Evolutionary conservation across 2,113 vertebrate species (phyloP).

Genomic region (Protobothrops mucrosquamatus): DNA sequence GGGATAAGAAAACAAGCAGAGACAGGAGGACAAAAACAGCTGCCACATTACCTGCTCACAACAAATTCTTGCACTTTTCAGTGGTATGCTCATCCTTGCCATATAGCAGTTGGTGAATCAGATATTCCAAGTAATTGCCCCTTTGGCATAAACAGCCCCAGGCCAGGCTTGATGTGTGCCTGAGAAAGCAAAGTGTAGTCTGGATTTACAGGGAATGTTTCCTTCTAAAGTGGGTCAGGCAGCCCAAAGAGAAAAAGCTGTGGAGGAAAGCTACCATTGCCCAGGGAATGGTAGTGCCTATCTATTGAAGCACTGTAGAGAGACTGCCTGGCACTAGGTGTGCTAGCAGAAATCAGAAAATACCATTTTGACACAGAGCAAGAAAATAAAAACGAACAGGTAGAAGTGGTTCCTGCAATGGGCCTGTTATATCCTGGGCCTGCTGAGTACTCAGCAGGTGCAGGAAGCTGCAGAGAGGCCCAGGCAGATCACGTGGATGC

Average conservation of each 20-base stretch:
- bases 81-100: neutral
- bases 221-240: neutral
- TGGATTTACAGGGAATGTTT: neutral
- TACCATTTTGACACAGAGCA: neutral
- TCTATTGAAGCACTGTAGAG: neutral
- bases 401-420: neutral
- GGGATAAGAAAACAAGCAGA: neutral
- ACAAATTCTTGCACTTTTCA: neutral
- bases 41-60: neutral
- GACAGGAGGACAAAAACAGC: neutral
- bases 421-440: too few species aligned
- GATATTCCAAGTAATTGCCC: neutral
- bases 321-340: neutral
- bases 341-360: neutral
- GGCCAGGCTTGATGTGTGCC: neutral
- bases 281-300: neutral
- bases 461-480: too few species aligned
- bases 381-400: neutral
- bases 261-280: neutral
- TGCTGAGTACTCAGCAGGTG: too few species aligned
- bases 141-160: neutral
- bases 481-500: too few species aligned
- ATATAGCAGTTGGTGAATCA: neutral
- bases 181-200: neutral
- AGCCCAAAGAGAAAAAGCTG: neutral